A percentile compares a stretch with the other conserved stretches of the same genome.
Conservation (phyloP, 1,140 invertebrate species). For the Cryptotermes secundus region DNA sequence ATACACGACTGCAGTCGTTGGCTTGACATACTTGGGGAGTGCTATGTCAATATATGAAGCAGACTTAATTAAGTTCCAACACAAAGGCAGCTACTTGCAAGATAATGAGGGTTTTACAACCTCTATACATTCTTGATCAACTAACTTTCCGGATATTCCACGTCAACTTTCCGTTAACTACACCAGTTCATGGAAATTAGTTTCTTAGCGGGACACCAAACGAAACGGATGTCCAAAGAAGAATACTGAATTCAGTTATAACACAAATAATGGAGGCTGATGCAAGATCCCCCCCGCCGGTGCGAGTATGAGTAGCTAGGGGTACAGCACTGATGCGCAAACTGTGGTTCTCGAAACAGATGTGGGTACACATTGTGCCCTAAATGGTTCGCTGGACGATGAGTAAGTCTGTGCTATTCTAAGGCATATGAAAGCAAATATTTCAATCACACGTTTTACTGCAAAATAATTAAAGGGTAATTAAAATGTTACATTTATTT, state of each 20-base stretch:
- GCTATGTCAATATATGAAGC: not conserved
- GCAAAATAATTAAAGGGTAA: too few relatives aligned
- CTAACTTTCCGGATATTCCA: not conserved
- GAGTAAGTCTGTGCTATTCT: too few relatives aligned
- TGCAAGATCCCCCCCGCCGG: not conserved
- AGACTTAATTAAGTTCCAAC: conserved; percentile 2
- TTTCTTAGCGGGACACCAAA: not conserved
- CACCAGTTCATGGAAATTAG: not conserved
- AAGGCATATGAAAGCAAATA: too few relatives aligned
- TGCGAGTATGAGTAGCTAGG: not conserved
- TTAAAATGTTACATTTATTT: too few relatives aligned
- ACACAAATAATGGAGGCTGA: not conserved
- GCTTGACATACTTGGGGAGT: not conserved
- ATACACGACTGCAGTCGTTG: not conserved
- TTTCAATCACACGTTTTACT: too few relatives aligned
- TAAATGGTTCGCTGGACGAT: too few relatives aligned
- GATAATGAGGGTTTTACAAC: not conserved
- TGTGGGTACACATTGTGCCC: too few relatives aligned
- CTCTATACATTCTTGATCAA: not conserved
- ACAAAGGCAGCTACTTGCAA: not conserved
- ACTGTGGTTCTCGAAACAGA: too few relatives aligned
- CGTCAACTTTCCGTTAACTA: not conserved
- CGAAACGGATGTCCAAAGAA: not conserved
- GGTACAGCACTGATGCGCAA: too few relatives aligned
- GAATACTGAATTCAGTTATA: not conserved